Evolutionary conservation across 2,797 vertebrate genomes (phyloP), one percentile per base, ranked within the genome.

Genomic region (Molothrus ater): DNA sequence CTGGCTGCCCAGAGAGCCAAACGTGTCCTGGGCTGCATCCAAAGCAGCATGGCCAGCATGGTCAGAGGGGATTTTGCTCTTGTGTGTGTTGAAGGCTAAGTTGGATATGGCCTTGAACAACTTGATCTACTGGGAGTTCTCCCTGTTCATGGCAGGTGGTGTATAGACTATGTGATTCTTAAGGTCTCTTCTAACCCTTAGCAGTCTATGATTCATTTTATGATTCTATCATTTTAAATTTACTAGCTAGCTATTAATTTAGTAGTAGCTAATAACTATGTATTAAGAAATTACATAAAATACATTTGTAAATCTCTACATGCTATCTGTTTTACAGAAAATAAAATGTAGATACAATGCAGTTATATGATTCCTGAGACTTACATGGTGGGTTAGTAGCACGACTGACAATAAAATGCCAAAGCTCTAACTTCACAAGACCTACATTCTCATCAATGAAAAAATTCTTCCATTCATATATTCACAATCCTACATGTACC

Each of bases 61-160:
- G 11, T 2, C 12, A 86, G 59, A 64, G 31, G 10, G 11, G 22
- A 56, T 57, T 71, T 29, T 36, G 42, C 16, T 11, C 36, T 13
- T 0, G 0, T 38, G 9, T 0, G 0, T 40, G 34, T 45, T 80
- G 22, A 57, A 43, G 28, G 36, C 16, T 56, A 42, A 21, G 15
- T 1, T 38, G 19, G 42, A 32, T 29, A 72, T 4, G 8, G 28
- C 24, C 42, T 34, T 56, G 13, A 63, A 28, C 42, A 70, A 42
- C 10, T 18, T 38, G 13, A n/a, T 51, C 28, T 57, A 20, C 7
- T 24, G 22, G 18, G 18, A 72, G 1, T 1, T 57, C 13, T 43
- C 36, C 25, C 31, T 48, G 5, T 7, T 45, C 17, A 31, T 43
- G 32, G 13, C 15, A 65, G 22, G 4, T 11, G 6, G 9, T 7